Evolutionary conservation across 35 echinoderm and acorn worm species (phyloP).

Genomic region (Patiria miniata): DNA sequence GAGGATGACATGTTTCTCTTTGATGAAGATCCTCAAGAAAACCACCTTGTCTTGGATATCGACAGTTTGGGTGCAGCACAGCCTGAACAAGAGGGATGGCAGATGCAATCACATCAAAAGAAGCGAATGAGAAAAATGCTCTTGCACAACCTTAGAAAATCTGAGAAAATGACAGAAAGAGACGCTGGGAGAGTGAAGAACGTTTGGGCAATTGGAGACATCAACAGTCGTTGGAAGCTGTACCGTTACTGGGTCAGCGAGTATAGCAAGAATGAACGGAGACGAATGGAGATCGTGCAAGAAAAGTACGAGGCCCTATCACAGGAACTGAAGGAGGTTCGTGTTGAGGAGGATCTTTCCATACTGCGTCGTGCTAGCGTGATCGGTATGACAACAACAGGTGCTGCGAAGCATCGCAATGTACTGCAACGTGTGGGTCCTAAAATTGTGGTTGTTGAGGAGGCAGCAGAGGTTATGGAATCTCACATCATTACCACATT

Average conservation of each 20-base stretch:
- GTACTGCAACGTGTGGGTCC: slow-evolving; percentile 62
- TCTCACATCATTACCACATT: slow-evolving; percentile 75
- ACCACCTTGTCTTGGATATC: slow-evolving; percentile 45
- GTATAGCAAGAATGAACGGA: slow-evolving; percentile 13
- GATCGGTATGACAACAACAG: slow-evolving; percentile 91
- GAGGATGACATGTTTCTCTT: slow-evolving; percentile 26
- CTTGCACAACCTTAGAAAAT: slow-evolving; percentile 39
- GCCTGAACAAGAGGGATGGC: slow-evolving; percentile 3
- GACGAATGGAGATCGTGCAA: not conserved
- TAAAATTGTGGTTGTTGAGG: slow-evolving; percentile 86
- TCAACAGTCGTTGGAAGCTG: slow-evolving; percentile 63
- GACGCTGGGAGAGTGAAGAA: slow-evolving; percentile 18
- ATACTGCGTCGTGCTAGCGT: slow-evolving; percentile 58
- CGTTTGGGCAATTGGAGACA: slow-evolving; percentile 42
- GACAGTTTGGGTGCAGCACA: not conserved
- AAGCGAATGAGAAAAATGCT: slow-evolving; percentile 47
- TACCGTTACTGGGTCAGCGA: slow-evolving; percentile 68
- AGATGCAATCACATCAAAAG: slow-evolving; percentile 26
- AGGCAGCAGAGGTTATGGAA: slow-evolving; percentile 93
- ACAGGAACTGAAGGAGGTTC: slow-evolving; percentile 49
- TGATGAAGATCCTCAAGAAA: slow-evolving; percentile 44
- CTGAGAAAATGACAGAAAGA: not conserved
- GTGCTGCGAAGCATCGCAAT: slow-evolving; percentile 68
- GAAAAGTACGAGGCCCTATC: slow-evolving; percentile 45
- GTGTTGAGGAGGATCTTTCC: slow-evolving; percentile 43